A percentile compares a stretch with the other conserved stretches of the same genome.
phyloP scores from a whole-genome alignment of 1,140 invertebrate species.

The Drosophila albomicans region DNA sequence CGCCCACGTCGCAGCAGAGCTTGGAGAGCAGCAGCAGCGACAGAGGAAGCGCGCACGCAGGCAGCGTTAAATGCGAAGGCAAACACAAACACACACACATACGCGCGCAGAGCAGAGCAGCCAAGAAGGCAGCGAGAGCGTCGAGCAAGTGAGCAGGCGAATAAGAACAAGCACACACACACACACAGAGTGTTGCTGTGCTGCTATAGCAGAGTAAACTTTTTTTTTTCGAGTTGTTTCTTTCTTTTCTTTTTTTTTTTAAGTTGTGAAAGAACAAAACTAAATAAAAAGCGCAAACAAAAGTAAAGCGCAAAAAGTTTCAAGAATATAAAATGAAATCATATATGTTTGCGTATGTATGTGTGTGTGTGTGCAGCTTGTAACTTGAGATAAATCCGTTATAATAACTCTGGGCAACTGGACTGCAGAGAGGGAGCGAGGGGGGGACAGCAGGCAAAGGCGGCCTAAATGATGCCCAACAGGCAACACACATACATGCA shows the following conservation, averaged over 20 bases:
- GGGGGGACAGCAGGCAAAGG: slow-evolving; percentile 8
- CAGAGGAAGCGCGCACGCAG: slow-evolving; percentile 22
- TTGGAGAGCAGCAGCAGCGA: neutral
- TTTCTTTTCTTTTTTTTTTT: slow-evolving; percentile 11
- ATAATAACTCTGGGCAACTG: slow-evolving; percentile 78
- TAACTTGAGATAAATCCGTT: slow-evolving; percentile 83
- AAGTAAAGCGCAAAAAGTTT: slow-evolving; percentile 61
- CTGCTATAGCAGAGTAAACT: slow-evolving; percentile 19
- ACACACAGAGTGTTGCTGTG: neutral
- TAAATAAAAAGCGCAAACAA: slow-evolving; percentile 58
- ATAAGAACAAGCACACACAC: neutral
- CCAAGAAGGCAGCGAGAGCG: slow-evolving; percentile 1
- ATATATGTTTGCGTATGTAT: slow-evolving; percentile 47
- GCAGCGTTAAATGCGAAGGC: slow-evolving; percentile 35
- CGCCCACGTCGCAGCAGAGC: slow-evolving; percentile 26
- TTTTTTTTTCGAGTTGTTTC: slow-evolving; percentile 17
- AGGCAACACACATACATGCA: slow-evolving; percentile 39
- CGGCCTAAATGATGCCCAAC: slow-evolving; percentile 67
- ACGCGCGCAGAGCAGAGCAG: no score
- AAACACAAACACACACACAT: slow-evolving; percentile 12
- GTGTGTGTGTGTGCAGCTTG: slow-evolving; percentile 44
- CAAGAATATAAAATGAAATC: slow-evolving; percentile 66
- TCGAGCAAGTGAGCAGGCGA: neutral
- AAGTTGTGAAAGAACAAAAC: slow-evolving; percentile 57
- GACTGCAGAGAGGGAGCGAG: slow-evolving; percentile 16